phyloP scores from a whole-genome alignment of 2,888 invertebrate species.

The Drosophila falleni region DNA sequence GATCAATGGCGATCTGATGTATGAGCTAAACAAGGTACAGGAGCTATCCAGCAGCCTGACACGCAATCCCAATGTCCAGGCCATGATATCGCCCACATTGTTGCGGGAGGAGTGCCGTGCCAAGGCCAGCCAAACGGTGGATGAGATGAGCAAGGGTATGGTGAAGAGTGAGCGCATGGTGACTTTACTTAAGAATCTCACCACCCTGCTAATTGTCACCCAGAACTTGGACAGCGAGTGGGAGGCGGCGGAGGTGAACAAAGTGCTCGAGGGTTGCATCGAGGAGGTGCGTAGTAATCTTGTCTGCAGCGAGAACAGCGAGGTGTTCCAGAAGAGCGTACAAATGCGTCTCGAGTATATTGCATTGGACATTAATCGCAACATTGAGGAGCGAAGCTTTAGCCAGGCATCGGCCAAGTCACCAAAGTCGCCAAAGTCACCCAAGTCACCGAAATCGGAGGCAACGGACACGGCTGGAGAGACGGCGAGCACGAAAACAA shows the following conservation, averaged over 20 bases:
- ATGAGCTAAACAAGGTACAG: slow-evolving; percentile 94
- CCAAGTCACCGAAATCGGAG: slow-evolving; percentile 50
- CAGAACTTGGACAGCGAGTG: slow-evolving; percentile 87
- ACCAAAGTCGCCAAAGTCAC: slow-evolving; percentile 30
- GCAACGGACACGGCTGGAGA: slow-evolving; percentile 2
- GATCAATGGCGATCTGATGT: slow-evolving; percentile 95
- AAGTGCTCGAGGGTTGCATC: slow-evolving; percentile 96
- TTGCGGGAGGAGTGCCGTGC: slow-evolving; percentile 94
- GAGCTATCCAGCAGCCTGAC: slow-evolving; percentile 93
- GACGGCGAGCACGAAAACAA: slow-evolving; percentile 1
- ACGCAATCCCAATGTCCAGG: slow-evolving; percentile 93
- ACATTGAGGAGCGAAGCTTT: slow-evolving; percentile 49
- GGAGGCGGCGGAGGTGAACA: slow-evolving; percentile 92
- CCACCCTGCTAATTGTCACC: slow-evolving; percentile 90
- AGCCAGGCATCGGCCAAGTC: slow-evolving; percentile 47
- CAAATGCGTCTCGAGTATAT: slow-evolving; percentile 92
- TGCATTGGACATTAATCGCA: slow-evolving; percentile 80
- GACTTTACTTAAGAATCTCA: slow-evolving; percentile 93
- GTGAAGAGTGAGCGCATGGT: slow-evolving; percentile 89
- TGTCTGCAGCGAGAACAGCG: slow-evolving; percentile 89
- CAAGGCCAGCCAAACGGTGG: slow-evolving; percentile 93
- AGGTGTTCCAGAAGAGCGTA: slow-evolving; percentile 93
- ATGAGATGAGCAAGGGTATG: slow-evolving; percentile 89
- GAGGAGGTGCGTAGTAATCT: slow-evolving; percentile 92
- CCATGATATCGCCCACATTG: slow-evolving; percentile 95